phyloP scores from a whole-genome alignment of 2,113 vertebrate genomes.

The Callionymus lyra region DNA sequence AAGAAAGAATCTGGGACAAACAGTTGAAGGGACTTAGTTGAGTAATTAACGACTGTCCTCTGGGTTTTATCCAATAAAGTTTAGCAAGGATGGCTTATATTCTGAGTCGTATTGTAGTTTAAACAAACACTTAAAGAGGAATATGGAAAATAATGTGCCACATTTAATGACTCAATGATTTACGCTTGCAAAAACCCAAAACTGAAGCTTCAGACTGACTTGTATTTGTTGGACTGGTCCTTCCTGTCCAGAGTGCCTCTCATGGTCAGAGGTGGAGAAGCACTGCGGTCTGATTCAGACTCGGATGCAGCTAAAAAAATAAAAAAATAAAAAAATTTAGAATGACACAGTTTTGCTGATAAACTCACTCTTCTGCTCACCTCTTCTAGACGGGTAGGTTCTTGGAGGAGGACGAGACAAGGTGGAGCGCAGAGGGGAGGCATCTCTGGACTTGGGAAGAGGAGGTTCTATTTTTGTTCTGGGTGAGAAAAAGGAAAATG shows the following conservation, averaged over 20 bases:
- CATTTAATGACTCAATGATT: too few relatives aligned
- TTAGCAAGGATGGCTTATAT: too few relatives aligned
- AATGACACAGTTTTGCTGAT: not conserved
- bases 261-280: constrained; percentile 49
- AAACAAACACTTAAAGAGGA: too few relatives aligned
- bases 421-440: constrained; percentile 57
- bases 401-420: constrained; percentile 37
- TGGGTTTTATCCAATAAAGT: not conserved
- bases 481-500: not conserved
- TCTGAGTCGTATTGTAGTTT: too few relatives aligned
- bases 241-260: constrained; percentile 32
- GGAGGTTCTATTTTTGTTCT: constrained; percentile 55
- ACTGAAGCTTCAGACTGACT: constrained; percentile 33
- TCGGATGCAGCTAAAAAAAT: constrained; percentile 53
- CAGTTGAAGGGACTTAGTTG: too few relatives aligned
- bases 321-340: not conserved
- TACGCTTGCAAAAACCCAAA: too few relatives aligned
- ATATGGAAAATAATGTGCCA: too few relatives aligned
- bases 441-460: constrained; percentile 49
- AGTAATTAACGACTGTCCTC: not conserved
- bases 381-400: constrained; percentile 45
- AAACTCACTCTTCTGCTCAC: constrained; percentile 30
- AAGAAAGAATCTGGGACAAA: too few relatives aligned
- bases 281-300: constrained; percentile 61
- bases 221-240: constrained; percentile 51